Evolutionary conservation across 2,113 vertebrate genomes (phyloP).

Genomic region (Indicator maculatus): DNA sequence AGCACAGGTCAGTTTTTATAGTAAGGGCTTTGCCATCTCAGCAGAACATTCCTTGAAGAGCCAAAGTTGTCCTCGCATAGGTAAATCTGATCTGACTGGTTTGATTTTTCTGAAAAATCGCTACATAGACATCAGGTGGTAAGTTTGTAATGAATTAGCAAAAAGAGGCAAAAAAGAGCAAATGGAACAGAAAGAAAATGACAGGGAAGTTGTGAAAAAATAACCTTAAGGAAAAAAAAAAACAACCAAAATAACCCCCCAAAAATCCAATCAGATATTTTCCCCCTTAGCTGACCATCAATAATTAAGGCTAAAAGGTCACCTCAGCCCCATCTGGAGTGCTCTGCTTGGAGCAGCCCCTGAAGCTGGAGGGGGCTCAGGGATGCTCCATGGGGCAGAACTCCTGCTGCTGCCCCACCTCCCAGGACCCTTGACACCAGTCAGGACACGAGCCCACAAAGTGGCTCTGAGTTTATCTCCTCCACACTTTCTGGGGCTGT

Average conservation of each 20-base stretch:
- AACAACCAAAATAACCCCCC: too few relatives aligned
- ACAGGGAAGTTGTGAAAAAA: neutral
- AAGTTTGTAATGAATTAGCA: neutral
- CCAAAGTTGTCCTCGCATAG: neutral
- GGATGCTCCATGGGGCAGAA: neutral
- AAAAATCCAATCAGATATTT: neutral
- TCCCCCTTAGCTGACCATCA: neutral
- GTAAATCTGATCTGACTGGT: neutral
- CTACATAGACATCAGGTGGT: neutral
- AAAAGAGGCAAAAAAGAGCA: neutral
- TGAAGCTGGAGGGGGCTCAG: neutral
- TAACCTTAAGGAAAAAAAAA: neutral
- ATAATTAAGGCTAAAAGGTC: neutral
- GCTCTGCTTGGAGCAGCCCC: neutral
- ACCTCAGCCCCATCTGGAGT: fast-evolving
- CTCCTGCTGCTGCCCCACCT: neutral
- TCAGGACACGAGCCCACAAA: neutral
- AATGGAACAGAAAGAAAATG: neutral
- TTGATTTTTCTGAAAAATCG: neutral
- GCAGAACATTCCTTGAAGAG: neutral
- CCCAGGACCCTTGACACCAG: neutral
- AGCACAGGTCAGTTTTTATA: neutral
- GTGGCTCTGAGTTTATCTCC: neutral
- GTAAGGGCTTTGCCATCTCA: neutral
- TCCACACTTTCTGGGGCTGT: fast-evolving